Evolutionary conservation across 2,113 vertebrate species (phyloP), one percentile per base, ranked within the genome.

Genomic region (Galemys pyrenaicus): DNA sequence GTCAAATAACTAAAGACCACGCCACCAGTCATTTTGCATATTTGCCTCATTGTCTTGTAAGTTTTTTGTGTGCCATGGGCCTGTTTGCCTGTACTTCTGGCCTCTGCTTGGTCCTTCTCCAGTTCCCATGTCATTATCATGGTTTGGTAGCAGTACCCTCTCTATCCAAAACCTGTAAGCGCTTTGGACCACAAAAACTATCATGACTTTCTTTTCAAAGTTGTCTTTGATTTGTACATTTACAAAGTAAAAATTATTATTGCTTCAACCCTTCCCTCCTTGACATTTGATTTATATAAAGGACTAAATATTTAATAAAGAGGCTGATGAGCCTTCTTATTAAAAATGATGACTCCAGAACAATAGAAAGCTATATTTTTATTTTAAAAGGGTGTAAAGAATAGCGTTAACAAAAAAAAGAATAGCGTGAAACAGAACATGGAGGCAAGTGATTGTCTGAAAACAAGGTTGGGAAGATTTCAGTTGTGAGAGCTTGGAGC

Each of bases 381-480:
- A 4, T 70, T 84, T 92, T 71, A 56, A 71, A 87, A 68, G 39
- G 54, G 73, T 83, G 58, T 62, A 84, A 96, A 90, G 39, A 91
- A 19, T 32, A 73, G 62, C 80, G 88, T 87, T n/a, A n/a, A n/a
- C n/a, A n/a, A n/a, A n/a, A n/a, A n/a, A 84, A 96, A 90, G 39
- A 91, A 19, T 32, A 73, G 62, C 80, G 88, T 87, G 70, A 96
- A 89, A 89, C 81, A 65, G 80, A 84, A 91, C 75, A 56, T 39
- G 39, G 46, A 79, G 67, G 46, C 85, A 54, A 64, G 68, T 5
- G 8, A 60, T 20, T 7, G 4, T 62, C 77, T 73, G 64, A 41
- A 67, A 90, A 58, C n/a, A 13, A 26, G 73, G 35, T 2, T 16
- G 16, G 64, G 92, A 96, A 87, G 88, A 68, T 73, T 71, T 71